These are phyloP conservation scores for Telenomus remus DNA, from an alignment of 1,140 invertebrate species.

Conservation along the genomic window DNA sequence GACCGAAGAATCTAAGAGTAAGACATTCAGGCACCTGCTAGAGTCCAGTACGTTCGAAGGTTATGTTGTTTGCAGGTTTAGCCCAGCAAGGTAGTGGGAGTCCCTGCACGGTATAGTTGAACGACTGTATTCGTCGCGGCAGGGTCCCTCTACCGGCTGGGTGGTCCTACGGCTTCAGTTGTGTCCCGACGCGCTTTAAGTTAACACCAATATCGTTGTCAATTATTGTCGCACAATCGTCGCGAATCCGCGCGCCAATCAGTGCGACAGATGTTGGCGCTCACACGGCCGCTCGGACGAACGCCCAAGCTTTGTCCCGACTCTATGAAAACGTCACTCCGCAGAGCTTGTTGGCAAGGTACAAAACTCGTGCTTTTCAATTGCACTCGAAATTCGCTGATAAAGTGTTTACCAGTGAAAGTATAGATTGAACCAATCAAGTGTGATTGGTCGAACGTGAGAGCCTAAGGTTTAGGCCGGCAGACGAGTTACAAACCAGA, in stretches of 20 bases:
- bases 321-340: too few species aligned
- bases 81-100: conserved; percentile 70
- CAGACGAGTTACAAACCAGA: conserved; percentile 34
- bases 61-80: conserved; percentile 61
- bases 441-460: conserved; percentile 73
- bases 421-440: conserved; percentile 72
- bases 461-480: conserved; percentile 46
- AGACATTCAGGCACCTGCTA: conserved; percentile 75
- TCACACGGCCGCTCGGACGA: neutral
- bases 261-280: neutral
- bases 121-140: conserved; percentile 65
- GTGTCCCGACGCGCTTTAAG: conserved; percentile 75
- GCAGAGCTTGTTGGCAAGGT: conserved; percentile 59
- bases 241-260: conserved; percentile 3
- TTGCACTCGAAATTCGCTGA: conserved; percentile 62
- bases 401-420: conserved; percentile 73
- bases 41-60: conserved; percentile 65
- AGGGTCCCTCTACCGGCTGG: conserved; percentile 73
- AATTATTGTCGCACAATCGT: conserved; percentile 38
- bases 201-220: conserved; percentile 69
- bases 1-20: conserved; percentile 57
- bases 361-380: conserved; percentile 2
- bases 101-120: conserved; percentile 67
- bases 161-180: conserved; percentile 76
- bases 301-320: neutral